Percentiles rank a stretch among this genome's conserved stretches.
Evolutionary conservation across 2,113 vertebrate species (phyloP).

Genomic region (Ceuthmochares aereus): DNA sequence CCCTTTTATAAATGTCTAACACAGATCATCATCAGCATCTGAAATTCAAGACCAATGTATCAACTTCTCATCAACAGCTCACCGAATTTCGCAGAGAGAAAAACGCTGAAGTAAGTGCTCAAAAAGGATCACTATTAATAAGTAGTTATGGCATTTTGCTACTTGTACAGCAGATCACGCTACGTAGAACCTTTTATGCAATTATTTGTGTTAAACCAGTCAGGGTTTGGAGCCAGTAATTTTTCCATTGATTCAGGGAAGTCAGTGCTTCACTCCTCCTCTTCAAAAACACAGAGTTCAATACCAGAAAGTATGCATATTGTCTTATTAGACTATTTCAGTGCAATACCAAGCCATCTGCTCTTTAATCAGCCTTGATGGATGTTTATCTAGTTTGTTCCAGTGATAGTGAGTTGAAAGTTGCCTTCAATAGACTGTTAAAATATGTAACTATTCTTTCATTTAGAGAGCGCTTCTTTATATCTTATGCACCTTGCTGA

Average conservation of each 20-base stretch:
- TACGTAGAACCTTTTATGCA: not conserved
- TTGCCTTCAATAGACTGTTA: not conserved
- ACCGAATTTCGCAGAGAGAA: not conserved
- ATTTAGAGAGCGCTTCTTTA: not conserved
- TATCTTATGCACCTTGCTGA: not conserved
- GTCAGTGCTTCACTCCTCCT: not conserved
- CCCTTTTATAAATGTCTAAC: not conserved
- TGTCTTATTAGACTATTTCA: not conserved
- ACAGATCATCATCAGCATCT: not conserved
- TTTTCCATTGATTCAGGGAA: not conserved
- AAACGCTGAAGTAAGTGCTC: fast-evolving
- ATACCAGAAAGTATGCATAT: not conserved
- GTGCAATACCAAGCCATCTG: not conserved
- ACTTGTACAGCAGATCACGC: not conserved
- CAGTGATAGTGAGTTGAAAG: not conserved
- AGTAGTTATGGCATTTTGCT: not conserved
- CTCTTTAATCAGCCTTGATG: not conserved
- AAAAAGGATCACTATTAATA: not conserved
- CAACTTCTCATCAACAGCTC: not conserved
- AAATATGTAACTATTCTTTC: not conserved
- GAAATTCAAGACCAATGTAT: not conserved
- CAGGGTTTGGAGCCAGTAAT: not conserved
- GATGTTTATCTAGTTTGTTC: not conserved
- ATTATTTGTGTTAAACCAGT: not conserved
- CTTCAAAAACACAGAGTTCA: not conserved